These are phyloP conservation scores for Adela reaumurella DNA, from an alignment of 2,888 invertebrate species.

Conservation along the genomic window DNA sequence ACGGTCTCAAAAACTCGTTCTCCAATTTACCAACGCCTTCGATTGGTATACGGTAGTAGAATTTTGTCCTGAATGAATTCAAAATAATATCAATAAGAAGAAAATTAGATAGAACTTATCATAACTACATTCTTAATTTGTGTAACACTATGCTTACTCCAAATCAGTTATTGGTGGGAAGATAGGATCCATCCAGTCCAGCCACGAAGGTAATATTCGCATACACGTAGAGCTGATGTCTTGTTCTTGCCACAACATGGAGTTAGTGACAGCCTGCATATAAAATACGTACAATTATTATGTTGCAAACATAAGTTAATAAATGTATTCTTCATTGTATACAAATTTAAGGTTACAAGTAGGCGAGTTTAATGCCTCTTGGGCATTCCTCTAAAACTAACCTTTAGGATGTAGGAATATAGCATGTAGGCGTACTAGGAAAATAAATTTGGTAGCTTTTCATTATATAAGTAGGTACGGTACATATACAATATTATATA, in stretches of 20 bases:
- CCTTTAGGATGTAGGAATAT: too few species aligned
- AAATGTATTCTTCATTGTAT: too few species aligned
- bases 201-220: slow-evolving; percentile 12
- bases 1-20: slow-evolving; percentile 44
- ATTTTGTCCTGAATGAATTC: slow-evolving; percentile 25
- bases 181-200: slow-evolving; percentile 18
- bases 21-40: slow-evolving; percentile 32
- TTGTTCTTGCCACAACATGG: slow-evolving; percentile 25
- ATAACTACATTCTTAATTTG: background rate
- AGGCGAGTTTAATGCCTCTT: too few species aligned
- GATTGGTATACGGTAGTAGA: slow-evolving; percentile 33
- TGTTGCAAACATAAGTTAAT: too few species aligned
- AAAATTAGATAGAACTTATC: background rate
- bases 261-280: slow-evolving; percentile 23
- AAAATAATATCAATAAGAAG: background rate
- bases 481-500: too few species aligned
- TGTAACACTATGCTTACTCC: slow-evolving; percentile 24
- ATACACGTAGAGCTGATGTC: slow-evolving; percentile 25
- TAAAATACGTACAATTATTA: too few species aligned
- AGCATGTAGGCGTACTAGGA: too few species aligned
- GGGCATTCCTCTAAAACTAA: too few species aligned
- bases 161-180: slow-evolving; percentile 20
- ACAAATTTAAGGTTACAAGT: too few species aligned
- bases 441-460: too few species aligned
- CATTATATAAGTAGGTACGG: too few species aligned